Percentiles rank a stretch among this genome's conserved stretches.
phyloP scores from a whole-genome alignment of 2,113 vertebrate genomes.

The Sterna hirundo region DNA sequence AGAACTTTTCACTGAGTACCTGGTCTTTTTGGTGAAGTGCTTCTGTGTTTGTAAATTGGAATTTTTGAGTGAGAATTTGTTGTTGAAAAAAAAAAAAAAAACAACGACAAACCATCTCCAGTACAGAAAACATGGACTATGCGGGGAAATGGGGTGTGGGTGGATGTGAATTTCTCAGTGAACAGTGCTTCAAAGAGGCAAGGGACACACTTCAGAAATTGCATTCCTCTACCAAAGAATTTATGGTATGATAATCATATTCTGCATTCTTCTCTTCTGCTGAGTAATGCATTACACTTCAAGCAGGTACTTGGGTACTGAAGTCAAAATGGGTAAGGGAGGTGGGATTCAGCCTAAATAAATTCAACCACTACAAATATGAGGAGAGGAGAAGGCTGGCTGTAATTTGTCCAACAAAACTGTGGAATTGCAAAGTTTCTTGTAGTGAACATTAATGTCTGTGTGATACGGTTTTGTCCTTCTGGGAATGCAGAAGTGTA shows the following conservation, averaged over 20 bases:
- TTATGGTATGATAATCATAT: background rate
- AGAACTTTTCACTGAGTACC: background rate
- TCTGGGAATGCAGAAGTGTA: background rate
- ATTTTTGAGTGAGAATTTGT: background rate
- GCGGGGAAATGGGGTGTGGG: fast-evolving
- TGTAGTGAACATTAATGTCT: background rate
- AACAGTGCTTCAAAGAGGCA: background rate
- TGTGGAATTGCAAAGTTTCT: background rate
- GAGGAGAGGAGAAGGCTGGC: background rate
- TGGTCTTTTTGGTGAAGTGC: background rate
- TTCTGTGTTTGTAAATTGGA: background rate
- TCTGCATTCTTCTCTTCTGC: background rate
- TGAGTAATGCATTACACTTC: background rate
- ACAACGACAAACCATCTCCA: background rate
- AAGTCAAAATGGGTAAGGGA: background rate
- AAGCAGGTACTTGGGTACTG: background rate
- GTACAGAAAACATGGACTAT: background rate
- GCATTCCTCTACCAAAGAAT: background rate
- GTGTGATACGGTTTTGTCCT: background rate
- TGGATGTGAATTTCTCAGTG: background rate
- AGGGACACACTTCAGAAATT: background rate
- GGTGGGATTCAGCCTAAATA: background rate
- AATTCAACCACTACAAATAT: background rate
- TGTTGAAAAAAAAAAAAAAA: background rate
- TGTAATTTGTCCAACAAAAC: background rate